These are phyloP conservation scores for Orchesella flavescens DNA, from an alignment of 2,888 invertebrate species.

Conservation along the genomic window DNA sequence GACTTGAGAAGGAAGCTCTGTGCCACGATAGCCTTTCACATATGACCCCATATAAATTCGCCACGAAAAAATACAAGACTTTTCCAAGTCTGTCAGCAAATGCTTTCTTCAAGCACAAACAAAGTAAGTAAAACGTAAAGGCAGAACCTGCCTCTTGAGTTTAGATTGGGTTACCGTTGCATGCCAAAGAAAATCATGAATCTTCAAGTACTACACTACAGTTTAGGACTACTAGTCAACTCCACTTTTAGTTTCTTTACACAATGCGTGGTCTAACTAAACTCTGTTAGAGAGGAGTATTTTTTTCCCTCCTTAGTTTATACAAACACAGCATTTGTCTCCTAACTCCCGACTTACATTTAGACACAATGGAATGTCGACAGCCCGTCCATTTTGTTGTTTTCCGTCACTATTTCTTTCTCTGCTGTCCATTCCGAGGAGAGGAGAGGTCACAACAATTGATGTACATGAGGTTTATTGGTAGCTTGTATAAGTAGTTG, in stretches of 20 bases:
- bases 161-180: slow-evolving; percentile 40
- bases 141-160: slow-evolving; percentile 9
- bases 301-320: too few relatives aligned
- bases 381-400: slow-evolving; percentile 52
- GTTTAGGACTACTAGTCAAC: slow-evolving; percentile 26
- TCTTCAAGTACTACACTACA: slow-evolving; percentile 9
- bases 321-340: not conserved
- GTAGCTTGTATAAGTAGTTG: slow-evolving; percentile 36
- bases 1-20: slow-evolving; percentile 12
- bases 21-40: slow-evolving; percentile 34
- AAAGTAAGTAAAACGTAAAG: slow-evolving; percentile 26
- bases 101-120: slow-evolving; percentile 11
- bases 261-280: not conserved
- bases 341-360: not conserved
- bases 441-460: slow-evolving; percentile 43
- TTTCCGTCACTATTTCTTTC: slow-evolving; percentile 50
- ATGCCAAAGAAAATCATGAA: slow-evolving; percentile 23
- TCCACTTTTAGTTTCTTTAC: slow-evolving; percentile 39
- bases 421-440: slow-evolving; percentile 8
- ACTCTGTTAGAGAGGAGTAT: not conserved
- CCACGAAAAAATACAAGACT: not conserved
- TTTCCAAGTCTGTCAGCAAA: slow-evolving; percentile 23
- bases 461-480: slow-evolving; percentile 20
- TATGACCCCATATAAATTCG: slow-evolving; percentile 23
- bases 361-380: slow-evolving; percentile 23